Base-by-base conservation (phyloP, 2,888 invertebrate species). In the Amorpha juglandis region DNA sequence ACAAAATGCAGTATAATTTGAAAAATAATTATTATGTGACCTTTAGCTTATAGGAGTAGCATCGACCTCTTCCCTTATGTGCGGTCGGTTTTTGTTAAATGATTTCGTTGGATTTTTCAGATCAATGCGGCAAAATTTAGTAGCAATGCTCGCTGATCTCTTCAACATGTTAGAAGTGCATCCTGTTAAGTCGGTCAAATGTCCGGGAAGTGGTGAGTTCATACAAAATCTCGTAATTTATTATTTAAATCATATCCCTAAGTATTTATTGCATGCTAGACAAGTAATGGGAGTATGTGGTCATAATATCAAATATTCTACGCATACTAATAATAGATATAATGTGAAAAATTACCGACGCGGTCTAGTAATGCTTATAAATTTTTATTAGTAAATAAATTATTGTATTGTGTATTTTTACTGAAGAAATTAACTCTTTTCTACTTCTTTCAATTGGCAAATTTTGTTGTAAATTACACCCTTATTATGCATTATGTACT, bases 111-210 rank as follows among this genome's bases (percentile, higher is more conserved):
- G 1, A 42, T 12, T 42, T 58, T 58, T 16, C 93, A 98, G 97
- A 81, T 97, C 98, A 73, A 97, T 98, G 97, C 96, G 97, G 87
- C 96, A 97, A 84, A 98, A 98, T 92, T 93, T 99, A 86, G 95
- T 98, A 78, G 97, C 97, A 67, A 96, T 99, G 93, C 94, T 99
- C 76, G 98, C 98, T 68, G 99, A 99, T 90, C 95, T 99, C 80
- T 99, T 98, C 92, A 98, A 98, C 90, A 95, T 97, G 80, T 94
- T 98, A 86, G 99, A 99, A 94, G 97, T 99, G 72, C 97, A 98
- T 89, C 98, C 98, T 21, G 97, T 97, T 51, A 97, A 97, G 86
- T 97, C 97, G 82, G 98, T 98, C 71, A 96, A 97, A 81, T 96
- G 96, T 87, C 97, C 97, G 6, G 97, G 96, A 73, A 96, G 95